Evolutionary conservation across 2,888 invertebrate species (phyloP).

Genomic region (Trachelus tabidus): DNA sequence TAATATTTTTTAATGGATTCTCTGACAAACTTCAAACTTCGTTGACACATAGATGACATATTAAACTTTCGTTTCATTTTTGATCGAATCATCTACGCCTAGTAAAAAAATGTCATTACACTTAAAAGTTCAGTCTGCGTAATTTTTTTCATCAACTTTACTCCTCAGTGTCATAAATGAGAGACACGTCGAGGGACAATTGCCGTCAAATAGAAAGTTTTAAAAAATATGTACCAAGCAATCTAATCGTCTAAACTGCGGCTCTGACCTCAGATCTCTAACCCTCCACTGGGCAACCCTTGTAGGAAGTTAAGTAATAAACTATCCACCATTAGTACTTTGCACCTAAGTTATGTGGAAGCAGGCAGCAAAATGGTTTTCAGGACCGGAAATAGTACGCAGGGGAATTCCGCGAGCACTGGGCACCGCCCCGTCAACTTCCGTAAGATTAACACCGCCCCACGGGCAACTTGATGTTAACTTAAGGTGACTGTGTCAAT

Average conservation of each 20-base stretch:
- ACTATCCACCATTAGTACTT: slow-evolving; percentile 24
- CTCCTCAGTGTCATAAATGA: no score
- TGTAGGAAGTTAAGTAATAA: slow-evolving; percentile 25
- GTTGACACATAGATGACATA: no score
- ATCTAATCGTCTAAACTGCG: slow-evolving; percentile 16
- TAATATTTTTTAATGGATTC: no score
- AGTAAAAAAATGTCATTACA: no score
- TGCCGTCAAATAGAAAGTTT: slow-evolving; percentile 2
- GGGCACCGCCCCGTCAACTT: background rate
- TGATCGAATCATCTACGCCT: no score
- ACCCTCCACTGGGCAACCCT: background rate
- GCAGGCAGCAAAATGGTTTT: background rate
- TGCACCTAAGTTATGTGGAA: slow-evolving; percentile 1
- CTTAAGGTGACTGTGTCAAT: no score
- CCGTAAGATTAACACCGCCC: background rate
- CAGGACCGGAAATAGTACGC: background rate
- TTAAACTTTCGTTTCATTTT: no score
- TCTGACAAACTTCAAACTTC: no score
- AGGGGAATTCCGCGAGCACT: background rate
- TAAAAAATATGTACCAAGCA: slow-evolving; percentile 18
- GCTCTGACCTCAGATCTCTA: background rate
- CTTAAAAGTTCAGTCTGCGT: no score
- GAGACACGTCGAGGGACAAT: no score
- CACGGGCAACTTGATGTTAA: background rate
- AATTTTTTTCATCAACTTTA: no score